Evolutionary conservation across 2,888 invertebrate species (phyloP).

Genomic region (Xylota sylvarum): DNA sequence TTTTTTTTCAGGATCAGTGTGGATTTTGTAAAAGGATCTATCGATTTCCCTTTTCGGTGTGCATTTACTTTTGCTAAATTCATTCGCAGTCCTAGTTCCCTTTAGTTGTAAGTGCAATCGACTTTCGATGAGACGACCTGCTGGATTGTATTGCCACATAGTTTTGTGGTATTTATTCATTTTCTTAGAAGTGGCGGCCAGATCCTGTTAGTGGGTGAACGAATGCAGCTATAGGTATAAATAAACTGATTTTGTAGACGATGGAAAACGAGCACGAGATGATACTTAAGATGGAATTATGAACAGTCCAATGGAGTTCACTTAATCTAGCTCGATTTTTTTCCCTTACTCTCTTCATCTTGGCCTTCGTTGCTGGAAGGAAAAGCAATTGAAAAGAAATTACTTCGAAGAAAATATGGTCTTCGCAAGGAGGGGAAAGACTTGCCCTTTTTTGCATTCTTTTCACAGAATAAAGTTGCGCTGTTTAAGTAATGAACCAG

Average conservation of each 20-base stretch:
- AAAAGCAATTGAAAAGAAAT: constrained; percentile 4
- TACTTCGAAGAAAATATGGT: not conserved
- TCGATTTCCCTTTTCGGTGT: constrained; percentile 49
- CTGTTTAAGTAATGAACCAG: not conserved
- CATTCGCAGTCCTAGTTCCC: constrained; percentile 1
- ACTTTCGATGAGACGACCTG: constrained; percentile 26
- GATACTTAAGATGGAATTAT: constrained; percentile 63
- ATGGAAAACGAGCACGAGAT: constrained; percentile 16
- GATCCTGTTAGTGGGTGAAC: not conserved
- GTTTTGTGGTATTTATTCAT: constrained; percentile 47
- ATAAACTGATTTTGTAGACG: constrained; percentile 16
- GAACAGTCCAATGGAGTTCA: constrained; percentile 50
- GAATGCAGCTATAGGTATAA: constrained; percentile 5
- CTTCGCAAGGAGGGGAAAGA: not conserved
- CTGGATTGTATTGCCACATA: constrained; percentile 42
- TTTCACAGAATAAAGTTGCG: not conserved
- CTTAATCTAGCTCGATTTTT: constrained; percentile 20
- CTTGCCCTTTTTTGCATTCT: not conserved
- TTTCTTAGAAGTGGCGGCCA: not conserved
- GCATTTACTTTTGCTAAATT: constrained; percentile 32
- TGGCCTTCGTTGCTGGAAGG: not conserved
- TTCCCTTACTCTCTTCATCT: not conserved
- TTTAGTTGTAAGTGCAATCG: constrained; percentile 49
- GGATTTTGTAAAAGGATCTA: constrained; percentile 46
- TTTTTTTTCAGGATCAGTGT: constrained; percentile 57